These are phyloP conservation scores for Magallana nippona DNA, from an alignment of 2,888 invertebrate species.

Conservation along the genomic window DNA sequence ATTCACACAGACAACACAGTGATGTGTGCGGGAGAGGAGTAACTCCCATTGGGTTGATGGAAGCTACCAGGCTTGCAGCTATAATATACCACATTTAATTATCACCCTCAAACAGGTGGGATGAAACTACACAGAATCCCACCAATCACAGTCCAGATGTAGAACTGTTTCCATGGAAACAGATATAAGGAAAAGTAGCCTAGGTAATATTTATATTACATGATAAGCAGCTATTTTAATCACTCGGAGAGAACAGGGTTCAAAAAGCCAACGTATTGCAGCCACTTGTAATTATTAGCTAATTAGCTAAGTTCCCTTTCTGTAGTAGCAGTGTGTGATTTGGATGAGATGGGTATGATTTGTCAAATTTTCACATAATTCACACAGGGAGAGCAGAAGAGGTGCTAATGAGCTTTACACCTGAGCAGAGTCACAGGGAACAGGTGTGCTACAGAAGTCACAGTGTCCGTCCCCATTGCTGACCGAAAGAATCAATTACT, in stretches of 20 bases:
- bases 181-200: slow-evolving; percentile 22
- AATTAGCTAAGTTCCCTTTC: slow-evolving; percentile 23
- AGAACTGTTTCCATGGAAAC: slow-evolving; percentile 8
- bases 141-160: slow-evolving; percentile 14
- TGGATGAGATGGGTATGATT: not conserved
- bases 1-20: slow-evolving; percentile 4
- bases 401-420: slow-evolving; percentile 31
- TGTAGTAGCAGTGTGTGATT: slow-evolving; percentile 7
- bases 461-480: not conserved
- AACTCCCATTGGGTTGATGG: slow-evolving; percentile 29
- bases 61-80: slow-evolving; percentile 15
- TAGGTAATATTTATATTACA: slow-evolving; percentile 32
- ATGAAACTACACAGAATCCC: not conserved
- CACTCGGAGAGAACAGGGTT: not conserved
- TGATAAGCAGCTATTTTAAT: slow-evolving; percentile 28
- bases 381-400: not conserved
- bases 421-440: not conserved
- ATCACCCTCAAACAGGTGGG: slow-evolving; percentile 32
- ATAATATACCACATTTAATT: slow-evolving; percentile 35
- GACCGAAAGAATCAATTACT: too few relatives aligned
- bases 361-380: slow-evolving; percentile 20
- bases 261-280: slow-evolving; percentile 28
- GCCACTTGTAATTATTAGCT: slow-evolving; percentile 13
- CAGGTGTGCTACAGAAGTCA: not conserved
- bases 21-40: not conserved